Conservation (phyloP, 2,888 invertebrate species). For the Autographa gamma region DNA sequence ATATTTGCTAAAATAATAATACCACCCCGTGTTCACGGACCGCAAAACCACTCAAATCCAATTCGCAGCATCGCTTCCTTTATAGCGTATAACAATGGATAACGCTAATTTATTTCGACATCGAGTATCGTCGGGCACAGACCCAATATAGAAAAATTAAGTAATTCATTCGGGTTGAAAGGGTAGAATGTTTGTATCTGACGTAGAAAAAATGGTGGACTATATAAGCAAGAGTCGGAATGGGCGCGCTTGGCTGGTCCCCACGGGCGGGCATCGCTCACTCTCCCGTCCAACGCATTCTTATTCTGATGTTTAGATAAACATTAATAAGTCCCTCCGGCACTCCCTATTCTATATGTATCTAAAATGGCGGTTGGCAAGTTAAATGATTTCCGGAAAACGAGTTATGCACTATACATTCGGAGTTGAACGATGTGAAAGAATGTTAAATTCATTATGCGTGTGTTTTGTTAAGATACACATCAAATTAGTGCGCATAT, state of each 20-base stretch:
- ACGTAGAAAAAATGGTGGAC: constrained; percentile 82
- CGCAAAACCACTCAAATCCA: constrained; percentile 73
- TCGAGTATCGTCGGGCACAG: constrained; percentile 76
- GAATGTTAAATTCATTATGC: constrained; percentile 80
- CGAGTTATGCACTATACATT: constrained; percentile 72
- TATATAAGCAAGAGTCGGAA: constrained; percentile 76
- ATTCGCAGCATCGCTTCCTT: constrained; percentile 72
- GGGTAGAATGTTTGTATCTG: constrained; percentile 85
- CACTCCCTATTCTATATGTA: constrained; percentile 72
- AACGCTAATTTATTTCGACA: constrained; percentile 85
- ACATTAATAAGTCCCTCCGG: constrained; percentile 79
- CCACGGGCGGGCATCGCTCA: constrained; percentile 74
- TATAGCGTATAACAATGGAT: constrained; percentile 71
- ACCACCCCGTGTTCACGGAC: constrained; percentile 66
- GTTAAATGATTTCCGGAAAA: constrained; percentile 85
- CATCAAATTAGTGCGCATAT: constrained; percentile 73
- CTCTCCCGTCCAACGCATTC: constrained; percentile 77
- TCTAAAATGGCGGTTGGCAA: constrained; percentile 77
- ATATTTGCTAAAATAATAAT: constrained; percentile 71
- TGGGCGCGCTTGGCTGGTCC: constrained; percentile 81
- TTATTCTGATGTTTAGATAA: constrained; percentile 87
- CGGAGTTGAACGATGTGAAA: constrained; percentile 74
- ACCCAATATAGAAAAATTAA: constrained; percentile 84
- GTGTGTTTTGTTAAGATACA: constrained; percentile 75
- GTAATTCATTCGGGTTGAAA: constrained; percentile 86